Evolutionary conservation across 2,113 vertebrate species (phyloP).

Genomic region (Antechinus stuartii): DNA sequence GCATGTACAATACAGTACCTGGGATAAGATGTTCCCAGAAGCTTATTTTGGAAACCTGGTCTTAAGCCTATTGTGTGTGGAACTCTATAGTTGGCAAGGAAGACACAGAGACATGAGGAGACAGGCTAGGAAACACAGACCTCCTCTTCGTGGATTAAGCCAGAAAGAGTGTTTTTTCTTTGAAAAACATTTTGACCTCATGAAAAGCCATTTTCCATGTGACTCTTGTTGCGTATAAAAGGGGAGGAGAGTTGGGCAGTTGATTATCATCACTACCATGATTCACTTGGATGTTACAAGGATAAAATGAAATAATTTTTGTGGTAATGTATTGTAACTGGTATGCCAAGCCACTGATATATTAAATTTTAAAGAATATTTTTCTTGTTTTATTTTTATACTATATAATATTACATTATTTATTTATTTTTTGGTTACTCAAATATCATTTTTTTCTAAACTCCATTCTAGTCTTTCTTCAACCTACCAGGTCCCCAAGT

Average conservation of each 20-base stretch:
- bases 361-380: not conserved
- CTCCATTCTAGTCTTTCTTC: not conserved
- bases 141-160: not conserved
- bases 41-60: not conserved
- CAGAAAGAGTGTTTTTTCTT: not conserved
- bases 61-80: not conserved
- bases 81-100: not conserved
- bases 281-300: not conserved
- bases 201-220: not conserved
- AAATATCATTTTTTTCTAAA: not conserved
- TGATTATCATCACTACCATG: not conserved
- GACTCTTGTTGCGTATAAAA: not conserved
- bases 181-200: not conserved
- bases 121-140: not conserved
- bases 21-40: not conserved
- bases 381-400: not conserved
- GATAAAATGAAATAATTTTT: not conserved
- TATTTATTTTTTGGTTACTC: not conserved
- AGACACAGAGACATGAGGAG: not conserved
- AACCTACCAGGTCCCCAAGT: not conserved
- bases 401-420: not conserved
- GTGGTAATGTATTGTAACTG: not conserved
- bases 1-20: not conserved
- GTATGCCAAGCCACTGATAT: not conserved
- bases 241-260: not conserved